Percentiles rank a stretch among this genome's conserved stretches.
phyloP scores from a whole-genome alignment of 2,113 vertebrate species.

The Poeciliopsis occidentalis region DNA sequence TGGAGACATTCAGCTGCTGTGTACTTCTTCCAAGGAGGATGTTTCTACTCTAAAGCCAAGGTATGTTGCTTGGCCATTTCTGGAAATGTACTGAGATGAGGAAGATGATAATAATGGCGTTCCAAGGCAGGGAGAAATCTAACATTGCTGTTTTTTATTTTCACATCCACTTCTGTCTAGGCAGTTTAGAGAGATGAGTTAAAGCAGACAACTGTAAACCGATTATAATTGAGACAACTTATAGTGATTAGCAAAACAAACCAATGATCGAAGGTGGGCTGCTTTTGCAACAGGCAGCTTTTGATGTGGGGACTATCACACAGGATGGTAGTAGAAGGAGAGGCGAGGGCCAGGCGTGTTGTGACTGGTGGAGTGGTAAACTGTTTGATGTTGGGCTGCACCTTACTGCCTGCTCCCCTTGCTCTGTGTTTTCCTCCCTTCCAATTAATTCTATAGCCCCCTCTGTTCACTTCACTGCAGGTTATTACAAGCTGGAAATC shows the following conservation, averaged over 20 bases:
- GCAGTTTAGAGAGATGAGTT: constrained; percentile 35
- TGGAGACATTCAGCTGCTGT: constrained; percentile 56
- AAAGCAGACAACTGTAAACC: constrained; percentile 42
- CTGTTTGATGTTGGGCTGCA: constrained; percentile 71
- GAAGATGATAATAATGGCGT: constrained; percentile 39
- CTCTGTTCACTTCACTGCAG: constrained; percentile 58
- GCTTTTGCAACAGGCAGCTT: constrained; percentile 35
- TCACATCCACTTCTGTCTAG: constrained; percentile 28
- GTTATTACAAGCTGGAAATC: constrained; percentile 44
- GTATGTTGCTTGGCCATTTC: constrained; percentile 57
- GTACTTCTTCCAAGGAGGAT: constrained; percentile 62
- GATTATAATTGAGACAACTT: constrained; percentile 52
- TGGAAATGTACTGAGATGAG: constrained; percentile 39
- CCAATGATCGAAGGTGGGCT: constrained; percentile 29
- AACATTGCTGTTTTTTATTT: neutral
- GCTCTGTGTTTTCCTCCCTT: constrained; percentile 40
- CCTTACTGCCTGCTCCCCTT: constrained; percentile 27
- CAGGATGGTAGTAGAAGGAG: constrained; percentile 54
- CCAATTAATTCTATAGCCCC: constrained; percentile 49
- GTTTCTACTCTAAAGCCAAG: constrained; percentile 47
- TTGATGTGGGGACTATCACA: constrained; percentile 64
- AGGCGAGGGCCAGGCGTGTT: constrained; percentile 59
- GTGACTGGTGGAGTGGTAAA: constrained; percentile 72
- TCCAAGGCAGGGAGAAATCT: constrained; percentile 37
- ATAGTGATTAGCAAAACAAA: constrained; percentile 53